Evolutionary conservation across 2,888 invertebrate genomes (phyloP).

Genomic region (Acronicta psi): DNA sequence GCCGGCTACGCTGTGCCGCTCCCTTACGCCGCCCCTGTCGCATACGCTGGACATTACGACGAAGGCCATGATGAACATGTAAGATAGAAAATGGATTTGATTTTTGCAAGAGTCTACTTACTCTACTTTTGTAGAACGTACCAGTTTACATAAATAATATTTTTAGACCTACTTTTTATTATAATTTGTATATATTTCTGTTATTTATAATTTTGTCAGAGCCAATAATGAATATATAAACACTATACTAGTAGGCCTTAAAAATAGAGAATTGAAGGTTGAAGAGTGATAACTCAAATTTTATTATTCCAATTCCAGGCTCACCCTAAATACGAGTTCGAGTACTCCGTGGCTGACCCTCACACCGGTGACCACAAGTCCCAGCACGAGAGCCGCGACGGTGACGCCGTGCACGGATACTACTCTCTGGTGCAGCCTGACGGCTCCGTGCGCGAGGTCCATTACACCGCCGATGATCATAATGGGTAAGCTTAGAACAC

Average conservation of each 20-base stretch:
- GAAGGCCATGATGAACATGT: constrained; percentile 72
- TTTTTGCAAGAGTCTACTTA: no score
- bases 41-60: constrained; percentile 56
- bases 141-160: no score
- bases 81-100: constrained; percentile 35
- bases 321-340: constrained; percentile 83
- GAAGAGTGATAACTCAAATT: neutral
- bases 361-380: constrained; percentile 89
- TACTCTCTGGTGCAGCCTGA: constrained; percentile 87
- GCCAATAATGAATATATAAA: no score
- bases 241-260: no score
- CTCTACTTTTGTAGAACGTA: no score
- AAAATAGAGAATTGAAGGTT: no score
- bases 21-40: constrained; percentile 57
- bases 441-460: constrained; percentile 87
- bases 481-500: constrained; percentile 78
- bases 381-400: constrained; percentile 87
- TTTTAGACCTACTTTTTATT: no score
- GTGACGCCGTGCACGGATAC: constrained; percentile 85
- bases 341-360: constrained; percentile 87
- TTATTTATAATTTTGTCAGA: no score
- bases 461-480: constrained; percentile 88
- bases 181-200: no score
- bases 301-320: constrained; percentile 59
- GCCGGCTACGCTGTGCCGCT: constrained; percentile 54